Evolutionary conservation across 2,797 vertebrate genomes (phyloP), one percentile per base, ranked within the genome.

Genomic region (Calcarius lapponicus): DNA sequence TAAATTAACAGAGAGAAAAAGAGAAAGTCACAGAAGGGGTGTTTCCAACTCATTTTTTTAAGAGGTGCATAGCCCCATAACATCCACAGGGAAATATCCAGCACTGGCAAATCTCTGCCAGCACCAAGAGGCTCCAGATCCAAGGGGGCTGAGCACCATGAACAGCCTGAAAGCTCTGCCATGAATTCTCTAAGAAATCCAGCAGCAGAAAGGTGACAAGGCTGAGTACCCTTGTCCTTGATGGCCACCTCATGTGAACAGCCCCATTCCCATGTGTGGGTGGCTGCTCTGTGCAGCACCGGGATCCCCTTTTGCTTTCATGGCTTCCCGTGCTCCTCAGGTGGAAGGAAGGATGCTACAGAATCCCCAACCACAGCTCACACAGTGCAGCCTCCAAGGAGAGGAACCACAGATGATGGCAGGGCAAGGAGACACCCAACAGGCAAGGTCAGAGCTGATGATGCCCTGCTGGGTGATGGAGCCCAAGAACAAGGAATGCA

Each of bases 251-350:
- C 2, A 15, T 0, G 19, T 26, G 60, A 72, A 50, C 53, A 84
- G 28, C 1, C 11, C 9, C 4, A 0, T 5, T 38, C 42, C 80
- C 70, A 69, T 26, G 62, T 64, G 3, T 71, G 28, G 48, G 25
- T 34, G 43, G 32, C 24, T 38, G n/a, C 57, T 31, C 22, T 0
- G 0, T 61, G 31, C 5, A 1, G 18, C 21, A 7, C 34, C 8
- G 29, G 9, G 17, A 70, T 54, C 47, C 9, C 34, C 20, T 22
- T 4, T 15, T 0, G 4, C 16, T 66, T 61, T 31, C n/a, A 21
- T 4, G 7, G 22, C 7, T 57, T 43, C 40, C 48, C 19, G 13
- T 24, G 45, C 18, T 69, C 26, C 56, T 85, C 82, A 43, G 43
- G 21, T 3, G 7, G 79, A 53, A 69, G 32, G 56, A 66, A 70